A percentile compares a stretch with the other conserved stretches of the same genome.
phyloP scores from a whole-genome alignment of 2,113 vertebrate genomes.

The Cynoglossus semilaevis region DNA sequence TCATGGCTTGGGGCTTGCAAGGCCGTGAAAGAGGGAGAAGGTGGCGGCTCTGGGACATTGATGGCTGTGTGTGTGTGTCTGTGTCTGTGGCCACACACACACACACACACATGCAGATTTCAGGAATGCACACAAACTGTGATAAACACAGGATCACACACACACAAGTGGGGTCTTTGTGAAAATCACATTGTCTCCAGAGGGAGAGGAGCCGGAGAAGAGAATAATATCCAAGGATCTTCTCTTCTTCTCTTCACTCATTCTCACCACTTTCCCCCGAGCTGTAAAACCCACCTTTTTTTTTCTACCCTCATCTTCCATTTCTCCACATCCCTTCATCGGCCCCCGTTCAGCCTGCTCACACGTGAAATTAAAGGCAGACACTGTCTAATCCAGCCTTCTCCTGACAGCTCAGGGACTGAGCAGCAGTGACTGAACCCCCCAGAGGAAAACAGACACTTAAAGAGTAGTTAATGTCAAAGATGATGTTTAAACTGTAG shows the following conservation, averaged over 20 bases:
- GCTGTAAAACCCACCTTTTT: slow-evolving; percentile 1
- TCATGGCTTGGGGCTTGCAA: slow-evolving; percentile 69
- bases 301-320: slow-evolving; percentile 28
- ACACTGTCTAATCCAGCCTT: slow-evolving; percentile 70
- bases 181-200: slow-evolving; percentile 53
- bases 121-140: slow-evolving; percentile 18
- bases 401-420: slow-evolving; percentile 35
- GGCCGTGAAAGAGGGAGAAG: slow-evolving; percentile 58
- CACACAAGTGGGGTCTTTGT: slow-evolving; percentile 51
- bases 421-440: slow-evolving; percentile 34
- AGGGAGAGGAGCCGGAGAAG: slow-evolving; percentile 41
- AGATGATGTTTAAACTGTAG: slow-evolving; percentile 19
- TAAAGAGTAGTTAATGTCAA: slow-evolving; percentile 57
- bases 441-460: slow-evolving; percentile 45
- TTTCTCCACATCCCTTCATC: slow-evolving; percentile 50
- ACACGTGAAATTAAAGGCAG: slow-evolving; percentile 80
- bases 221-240: slow-evolving; percentile 47
- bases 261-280: slow-evolving; percentile 2
- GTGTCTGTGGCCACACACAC: slow-evolving; percentile 32
- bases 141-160: slow-evolving; percentile 28
- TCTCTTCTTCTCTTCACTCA: slow-evolving; percentile 10
- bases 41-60: slow-evolving; percentile 39
- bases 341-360: slow-evolving; percentile 59
- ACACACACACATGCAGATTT: slow-evolving; percentile 12
- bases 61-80: slow-evolving; percentile 39